A percentile compares a stretch with the other conserved stretches of the same genome.
phyloP scores from a whole-genome alignment of 2,888 invertebrate genomes.

The Leptopilina myrica region DNA sequence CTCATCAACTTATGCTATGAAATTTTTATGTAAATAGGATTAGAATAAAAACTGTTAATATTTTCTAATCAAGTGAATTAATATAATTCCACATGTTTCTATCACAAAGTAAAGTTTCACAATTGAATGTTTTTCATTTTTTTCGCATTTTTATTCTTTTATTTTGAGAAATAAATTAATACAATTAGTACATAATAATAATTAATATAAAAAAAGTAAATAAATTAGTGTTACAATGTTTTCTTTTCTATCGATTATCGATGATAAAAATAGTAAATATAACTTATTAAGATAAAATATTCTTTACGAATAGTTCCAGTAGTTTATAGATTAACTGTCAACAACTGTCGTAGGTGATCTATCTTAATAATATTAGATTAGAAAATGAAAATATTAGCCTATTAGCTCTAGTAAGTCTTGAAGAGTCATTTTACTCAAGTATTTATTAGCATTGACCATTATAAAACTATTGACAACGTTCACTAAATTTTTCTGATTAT shows the following conservation, averaged over 20 bases:
- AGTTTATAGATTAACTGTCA: too few relatives aligned
- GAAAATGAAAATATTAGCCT: slow-evolving; percentile 39
- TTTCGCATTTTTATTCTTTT: neutral
- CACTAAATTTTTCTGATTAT: slow-evolving; percentile 57
- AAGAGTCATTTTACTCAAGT: slow-evolving; percentile 50
- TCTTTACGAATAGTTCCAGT: too few relatives aligned
- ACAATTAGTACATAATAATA: neutral
- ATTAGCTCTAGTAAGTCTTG: slow-evolving; percentile 52
- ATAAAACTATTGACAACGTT: neutral
- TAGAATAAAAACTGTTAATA: slow-evolving; percentile 15
- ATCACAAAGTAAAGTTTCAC: too few relatives aligned
- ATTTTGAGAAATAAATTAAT: neutral
- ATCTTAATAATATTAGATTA: too few relatives aligned
- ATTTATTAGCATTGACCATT: slow-evolving; percentile 37
- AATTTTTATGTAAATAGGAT: neutral
- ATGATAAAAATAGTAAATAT: neutral
- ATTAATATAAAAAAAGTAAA: neutral
- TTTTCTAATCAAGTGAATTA: neutral
- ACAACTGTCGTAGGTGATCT: too few relatives aligned
- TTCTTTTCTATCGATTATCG: too few relatives aligned
- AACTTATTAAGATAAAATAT: too few relatives aligned
- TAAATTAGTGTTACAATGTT: neutral
- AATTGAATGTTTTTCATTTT: too few relatives aligned
- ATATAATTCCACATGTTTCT: too few relatives aligned
- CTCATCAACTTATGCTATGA: neutral